Base-by-base conservation (phyloP, 2,113 vertebrate species). In the Lophotis ruficrista region DNA sequence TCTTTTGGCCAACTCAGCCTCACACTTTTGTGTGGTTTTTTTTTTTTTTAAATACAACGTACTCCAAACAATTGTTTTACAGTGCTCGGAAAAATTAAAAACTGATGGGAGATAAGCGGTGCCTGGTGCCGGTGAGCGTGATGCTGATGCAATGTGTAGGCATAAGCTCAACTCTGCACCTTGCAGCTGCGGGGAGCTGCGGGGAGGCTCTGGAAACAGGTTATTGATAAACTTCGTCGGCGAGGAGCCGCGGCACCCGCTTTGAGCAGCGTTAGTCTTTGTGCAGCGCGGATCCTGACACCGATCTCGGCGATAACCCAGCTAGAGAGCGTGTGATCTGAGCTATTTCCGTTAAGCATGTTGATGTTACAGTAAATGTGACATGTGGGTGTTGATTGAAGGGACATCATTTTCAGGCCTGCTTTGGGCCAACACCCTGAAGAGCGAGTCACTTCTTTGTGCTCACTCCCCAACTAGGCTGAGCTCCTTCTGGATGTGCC, bases 371-470 rank as follows among this genome's bases (percentile, higher is more conserved):
- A 94, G 94, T 91, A 83, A 61, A 94, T 90, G 89, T 93, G 95
- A 94, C 90, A 80, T 88, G 93, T 94, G 45, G 68, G 94, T 96
- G 97, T 96, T 93, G 94, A 96, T 91, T 66, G 93, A 95, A 68
- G 87, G 85, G 93, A 80, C 91, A 94, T 43, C 4, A 33, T 96
- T 98, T 93, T 96, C 89, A 95, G 96, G 93, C 64, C 94, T 78
- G 57, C 71, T 95, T 92, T 95, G 83, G 33, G 84, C 81, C 83
- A 79, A 68, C 89, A 80, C 60, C 94, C 94, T 81, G 90, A 89
- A 21, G 47, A 92, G 45, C 71, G 14, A 83, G 45, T 87, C 60
- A 57, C 65, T 94, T 80, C 81, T 87, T 83, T 82, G 56, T 91
- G 35, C 91, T 80, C 0, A 3, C 68, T 88, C 73, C 41, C 58